These are phyloP conservation scores for Drosophila ambigua DNA, from an alignment of 1,140 invertebrate genomes.

Conservation along the genomic window DNA sequence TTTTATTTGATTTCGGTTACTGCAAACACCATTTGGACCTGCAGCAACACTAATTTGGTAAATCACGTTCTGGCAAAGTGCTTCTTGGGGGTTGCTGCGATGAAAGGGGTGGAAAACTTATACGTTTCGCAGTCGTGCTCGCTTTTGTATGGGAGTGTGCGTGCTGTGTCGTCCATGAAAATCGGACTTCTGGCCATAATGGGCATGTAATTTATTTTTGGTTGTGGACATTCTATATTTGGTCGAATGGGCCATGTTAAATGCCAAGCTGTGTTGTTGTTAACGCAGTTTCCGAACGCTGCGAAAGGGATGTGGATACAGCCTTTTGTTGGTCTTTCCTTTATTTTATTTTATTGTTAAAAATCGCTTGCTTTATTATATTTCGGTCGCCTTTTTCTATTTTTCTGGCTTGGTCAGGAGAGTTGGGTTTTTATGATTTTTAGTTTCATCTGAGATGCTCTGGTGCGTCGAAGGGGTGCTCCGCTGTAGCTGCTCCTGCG, in stretches of 20 bases:
- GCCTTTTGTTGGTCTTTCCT: slow-evolving; percentile 46
- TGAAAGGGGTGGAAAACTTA: slow-evolving; percentile 27
- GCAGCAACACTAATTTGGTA: slow-evolving; percentile 54
- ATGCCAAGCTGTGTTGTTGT: slow-evolving; percentile 48
- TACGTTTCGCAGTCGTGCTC: neutral
- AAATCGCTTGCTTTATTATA: slow-evolving; percentile 53
- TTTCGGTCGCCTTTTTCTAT: slow-evolving; percentile 33
- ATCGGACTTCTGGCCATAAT: slow-evolving; percentile 49
- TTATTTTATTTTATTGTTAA: slow-evolving; percentile 46
- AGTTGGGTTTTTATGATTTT: slow-evolving; percentile 49
- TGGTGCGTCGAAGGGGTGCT: slow-evolving; percentile 45
- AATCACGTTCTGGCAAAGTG: slow-evolving; percentile 45
- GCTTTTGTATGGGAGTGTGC: slow-evolving; percentile 16
- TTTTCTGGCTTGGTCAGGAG: slow-evolving; percentile 27
- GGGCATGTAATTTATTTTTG: slow-evolving; percentile 52
- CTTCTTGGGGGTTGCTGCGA: neutral
- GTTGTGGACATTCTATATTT: slow-evolving; percentile 50
- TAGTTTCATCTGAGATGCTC: slow-evolving; percentile 40
- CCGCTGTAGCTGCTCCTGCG: neutral
- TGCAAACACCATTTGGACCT: slow-evolving; percentile 37
- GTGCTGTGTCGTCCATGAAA: slow-evolving; percentile 30
- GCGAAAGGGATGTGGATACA: neutral
- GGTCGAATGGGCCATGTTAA: slow-evolving; percentile 52
- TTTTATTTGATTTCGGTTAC: slow-evolving; percentile 40
- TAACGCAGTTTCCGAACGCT: slow-evolving; percentile 10